Evolutionary conservation across 2,888 invertebrate species (phyloP).

Genomic region (Nephrotoma guestfalica): DNA sequence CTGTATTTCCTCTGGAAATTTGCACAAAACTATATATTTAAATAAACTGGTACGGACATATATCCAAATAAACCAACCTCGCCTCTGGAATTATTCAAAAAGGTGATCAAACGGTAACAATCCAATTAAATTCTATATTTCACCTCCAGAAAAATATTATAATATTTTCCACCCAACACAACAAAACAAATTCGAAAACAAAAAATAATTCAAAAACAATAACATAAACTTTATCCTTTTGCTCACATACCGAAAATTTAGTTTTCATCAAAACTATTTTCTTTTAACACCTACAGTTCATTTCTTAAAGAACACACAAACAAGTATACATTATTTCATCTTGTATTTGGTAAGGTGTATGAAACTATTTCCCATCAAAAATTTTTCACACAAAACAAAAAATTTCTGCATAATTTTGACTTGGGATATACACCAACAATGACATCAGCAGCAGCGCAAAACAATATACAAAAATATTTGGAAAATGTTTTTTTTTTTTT

Average conservation of each 20-base stretch:
- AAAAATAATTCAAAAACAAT: not conserved
- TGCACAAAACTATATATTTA: too few species aligned
- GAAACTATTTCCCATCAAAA: not conserved
- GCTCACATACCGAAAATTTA: not conserved
- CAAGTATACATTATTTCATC: not conserved
- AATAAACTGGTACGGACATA: too few species aligned
- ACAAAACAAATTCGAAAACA: not conserved
- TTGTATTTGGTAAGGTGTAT: not conserved
- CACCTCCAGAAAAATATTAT: not conserved
- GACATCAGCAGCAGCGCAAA: not conserved
- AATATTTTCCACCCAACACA: not conserved
- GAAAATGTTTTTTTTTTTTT: not conserved
- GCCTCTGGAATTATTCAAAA: not conserved
- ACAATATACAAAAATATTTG: not conserved
- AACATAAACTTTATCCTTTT: not conserved
- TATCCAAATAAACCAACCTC: too few species aligned
- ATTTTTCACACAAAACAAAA: not conserved
- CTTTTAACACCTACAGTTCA: not conserved
- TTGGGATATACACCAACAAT: not conserved
- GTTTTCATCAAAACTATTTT: not conserved
- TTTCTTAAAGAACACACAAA: not conserved
- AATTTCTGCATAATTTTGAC: not conserved
- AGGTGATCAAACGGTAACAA: not conserved
- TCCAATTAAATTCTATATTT: not conserved
- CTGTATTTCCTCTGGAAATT: too few species aligned